These are phyloP conservation scores for Pentamera pediparva DNA, from an alignment of 53 echinoderm and acorn worm genomes.

Conservation along the genomic window DNA sequence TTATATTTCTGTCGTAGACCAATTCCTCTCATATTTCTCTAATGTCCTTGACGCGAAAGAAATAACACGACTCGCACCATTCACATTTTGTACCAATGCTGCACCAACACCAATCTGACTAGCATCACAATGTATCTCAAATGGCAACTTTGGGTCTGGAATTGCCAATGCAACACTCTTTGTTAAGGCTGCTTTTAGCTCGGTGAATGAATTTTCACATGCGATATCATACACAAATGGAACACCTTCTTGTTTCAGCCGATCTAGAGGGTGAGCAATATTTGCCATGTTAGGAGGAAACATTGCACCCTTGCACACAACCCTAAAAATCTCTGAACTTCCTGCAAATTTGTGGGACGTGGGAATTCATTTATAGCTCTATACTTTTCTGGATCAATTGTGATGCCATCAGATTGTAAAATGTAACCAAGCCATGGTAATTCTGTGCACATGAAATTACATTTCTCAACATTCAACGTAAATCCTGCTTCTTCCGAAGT, in stretches of 20 bases:
- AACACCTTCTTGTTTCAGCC: constrained; percentile 11
- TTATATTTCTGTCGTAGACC: constrained; percentile 45
- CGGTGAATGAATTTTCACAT: not conserved
- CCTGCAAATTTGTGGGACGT: constrained; percentile 7
- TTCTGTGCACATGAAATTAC: not conserved
- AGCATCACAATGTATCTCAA: constrained; percentile 22
- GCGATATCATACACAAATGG: not conserved
- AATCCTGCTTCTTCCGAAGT: not conserved
- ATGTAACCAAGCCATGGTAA: constrained; percentile 8
- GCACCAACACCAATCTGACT: constrained; percentile 6
- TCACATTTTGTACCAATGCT: constrained; percentile 5
- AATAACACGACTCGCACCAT: constrained; percentile 17
- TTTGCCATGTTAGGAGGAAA: not conserved
- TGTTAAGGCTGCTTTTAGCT: not conserved
- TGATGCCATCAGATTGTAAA: not conserved
- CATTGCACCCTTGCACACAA: not conserved
- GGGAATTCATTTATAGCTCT: constrained; percentile 1
- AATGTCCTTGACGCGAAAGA: constrained; percentile 55
- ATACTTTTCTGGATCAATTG: constrained; percentile 24
- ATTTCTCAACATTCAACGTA: constrained; percentile 2
- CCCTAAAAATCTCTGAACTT: not conserved
- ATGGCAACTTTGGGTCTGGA: not conserved
- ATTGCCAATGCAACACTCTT: constrained; percentile 6
- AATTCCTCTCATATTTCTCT: constrained; percentile 37
- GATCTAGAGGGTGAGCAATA: not conserved